Evolutionary conservation across 1,140 invertebrate genomes (phyloP).

Genomic region (Zaprionus gabonicus): DNA sequence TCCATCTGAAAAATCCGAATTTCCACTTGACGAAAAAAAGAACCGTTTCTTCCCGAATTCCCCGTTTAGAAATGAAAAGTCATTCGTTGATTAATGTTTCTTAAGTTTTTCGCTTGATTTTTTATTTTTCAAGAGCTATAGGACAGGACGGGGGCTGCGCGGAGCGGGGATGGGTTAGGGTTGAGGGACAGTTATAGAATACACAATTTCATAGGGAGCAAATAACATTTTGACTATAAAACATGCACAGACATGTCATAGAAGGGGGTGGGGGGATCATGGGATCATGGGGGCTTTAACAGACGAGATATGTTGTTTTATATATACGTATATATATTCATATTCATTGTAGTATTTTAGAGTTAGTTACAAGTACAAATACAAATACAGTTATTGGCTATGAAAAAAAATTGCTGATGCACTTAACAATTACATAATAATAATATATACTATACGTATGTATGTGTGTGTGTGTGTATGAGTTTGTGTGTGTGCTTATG

Average conservation of each 20-base stretch:
- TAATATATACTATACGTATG: slow-evolving; percentile 24
- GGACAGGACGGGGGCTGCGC: too few species aligned
- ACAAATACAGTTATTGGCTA: slow-evolving; percentile 70
- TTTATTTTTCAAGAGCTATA: slow-evolving; percentile 58
- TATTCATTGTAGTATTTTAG: slow-evolving; percentile 19
- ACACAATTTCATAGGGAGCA: slow-evolving; percentile 63
- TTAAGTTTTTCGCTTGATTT: slow-evolving; percentile 28
- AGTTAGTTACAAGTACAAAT: slow-evolving; percentile 56
- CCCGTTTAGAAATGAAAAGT: background rate
- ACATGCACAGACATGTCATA: slow-evolving; percentile 23
- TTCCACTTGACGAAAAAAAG: background rate
- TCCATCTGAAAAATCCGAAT: background rate
- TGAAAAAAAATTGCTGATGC: slow-evolving; percentile 63
- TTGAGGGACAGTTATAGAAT: slow-evolving; percentile 41
- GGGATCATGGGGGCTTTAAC: slow-evolving; percentile 11
- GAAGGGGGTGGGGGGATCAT: background rate
- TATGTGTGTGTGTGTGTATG: background rate
- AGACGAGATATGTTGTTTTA: slow-evolving; percentile 33
- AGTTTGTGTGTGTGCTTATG: background rate
- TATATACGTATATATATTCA: slow-evolving; percentile 27
- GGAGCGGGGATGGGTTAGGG: background rate
- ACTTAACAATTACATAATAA: slow-evolving; percentile 74
- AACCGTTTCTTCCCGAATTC: background rate
- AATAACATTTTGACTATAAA: slow-evolving; percentile 63
- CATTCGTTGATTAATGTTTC: background rate